A percentile compares a stretch with the other conserved stretches of the same genome.
These are phyloP conservation scores for Bedellia somnulentella DNA, from an alignment of 2,888 invertebrate genomes.

Conservation along the genomic window DNA sequence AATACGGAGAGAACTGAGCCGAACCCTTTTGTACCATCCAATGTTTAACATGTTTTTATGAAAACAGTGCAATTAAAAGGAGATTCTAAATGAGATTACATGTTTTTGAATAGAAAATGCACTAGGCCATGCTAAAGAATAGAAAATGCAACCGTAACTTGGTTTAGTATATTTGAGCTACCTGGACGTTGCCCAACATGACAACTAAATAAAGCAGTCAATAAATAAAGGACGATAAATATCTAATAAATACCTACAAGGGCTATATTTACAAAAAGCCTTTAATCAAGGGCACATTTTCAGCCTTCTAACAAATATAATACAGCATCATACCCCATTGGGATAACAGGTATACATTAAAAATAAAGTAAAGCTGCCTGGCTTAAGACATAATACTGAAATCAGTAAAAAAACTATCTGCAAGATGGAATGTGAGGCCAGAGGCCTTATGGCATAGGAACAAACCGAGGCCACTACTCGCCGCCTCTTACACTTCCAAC, in stretches of 20 bases:
- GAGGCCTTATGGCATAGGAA: constrained; percentile 27
- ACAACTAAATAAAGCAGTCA: constrained; percentile 59
- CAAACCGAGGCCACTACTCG: constrained; percentile 30
- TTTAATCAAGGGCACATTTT: constrained; percentile 42
- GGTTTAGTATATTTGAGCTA: constrained; percentile 33
- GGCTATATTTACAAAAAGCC: constrained; percentile 61
- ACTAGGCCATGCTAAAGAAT: constrained; percentile 52
- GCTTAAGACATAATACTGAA: constrained; percentile 60
- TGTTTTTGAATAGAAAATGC: constrained; percentile 25
- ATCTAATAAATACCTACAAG: constrained; percentile 62
- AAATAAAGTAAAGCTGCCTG: constrained; percentile 55
- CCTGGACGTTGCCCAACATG: constrained; percentile 30
- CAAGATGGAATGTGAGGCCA: constrained; percentile 50
- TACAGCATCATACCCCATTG: constrained; percentile 51
- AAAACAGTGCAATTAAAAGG: constrained; percentile 25
- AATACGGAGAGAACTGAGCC: constrained; percentile 12
- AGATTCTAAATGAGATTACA: constrained; percentile 57
- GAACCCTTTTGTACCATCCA: constrained; percentile 44
- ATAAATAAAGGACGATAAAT: constrained; percentile 63
- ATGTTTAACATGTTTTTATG: constrained; percentile 43
- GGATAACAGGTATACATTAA: constrained; percentile 58
- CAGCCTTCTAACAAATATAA: constrained; percentile 57
- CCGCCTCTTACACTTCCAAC: constrained; percentile 31
- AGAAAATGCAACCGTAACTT: constrained; percentile 48
- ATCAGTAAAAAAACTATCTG: constrained; percentile 51